Conservation (phyloP, 2,113 vertebrate genomes). For the Microcebus griseorufus region DNA sequence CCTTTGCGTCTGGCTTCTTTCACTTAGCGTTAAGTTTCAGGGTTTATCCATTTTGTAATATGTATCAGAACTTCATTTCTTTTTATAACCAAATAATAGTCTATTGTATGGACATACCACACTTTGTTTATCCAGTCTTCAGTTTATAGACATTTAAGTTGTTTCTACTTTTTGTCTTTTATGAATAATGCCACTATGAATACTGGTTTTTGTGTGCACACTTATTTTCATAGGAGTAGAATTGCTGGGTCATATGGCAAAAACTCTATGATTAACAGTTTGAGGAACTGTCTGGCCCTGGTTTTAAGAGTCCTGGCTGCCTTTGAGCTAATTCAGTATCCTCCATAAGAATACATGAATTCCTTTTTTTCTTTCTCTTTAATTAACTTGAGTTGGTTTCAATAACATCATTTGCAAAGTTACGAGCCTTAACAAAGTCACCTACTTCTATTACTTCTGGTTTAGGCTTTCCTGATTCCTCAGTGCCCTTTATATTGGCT, state of each 20-base stretch:
- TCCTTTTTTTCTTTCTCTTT: background rate
- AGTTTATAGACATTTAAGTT: background rate
- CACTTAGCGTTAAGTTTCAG: background rate
- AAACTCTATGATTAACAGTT: background rate
- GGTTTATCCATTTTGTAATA: background rate
- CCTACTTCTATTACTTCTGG: background rate
- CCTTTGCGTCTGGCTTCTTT: conserved; percentile 28
- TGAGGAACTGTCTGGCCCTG: background rate
- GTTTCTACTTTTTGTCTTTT: background rate
- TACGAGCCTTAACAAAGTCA: conserved; percentile 9
- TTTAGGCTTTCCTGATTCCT: conserved; percentile 28
- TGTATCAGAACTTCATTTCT: conserved; percentile 21
- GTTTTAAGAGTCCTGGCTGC: conserved; percentile 33
- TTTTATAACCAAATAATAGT: background rate
- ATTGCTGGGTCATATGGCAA: background rate
- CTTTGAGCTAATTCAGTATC: background rate
- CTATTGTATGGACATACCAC: background rate
- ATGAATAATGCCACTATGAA: background rate
- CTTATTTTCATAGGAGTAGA: background rate
- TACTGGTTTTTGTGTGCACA: background rate
- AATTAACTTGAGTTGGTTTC: background rate
- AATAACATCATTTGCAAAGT: background rate
- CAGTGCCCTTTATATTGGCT: background rate
- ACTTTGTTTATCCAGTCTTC: background rate
- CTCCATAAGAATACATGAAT: background rate